Conservation (phyloP, 2,888 invertebrate genomes). For the Ischnura elegans region DNA sequence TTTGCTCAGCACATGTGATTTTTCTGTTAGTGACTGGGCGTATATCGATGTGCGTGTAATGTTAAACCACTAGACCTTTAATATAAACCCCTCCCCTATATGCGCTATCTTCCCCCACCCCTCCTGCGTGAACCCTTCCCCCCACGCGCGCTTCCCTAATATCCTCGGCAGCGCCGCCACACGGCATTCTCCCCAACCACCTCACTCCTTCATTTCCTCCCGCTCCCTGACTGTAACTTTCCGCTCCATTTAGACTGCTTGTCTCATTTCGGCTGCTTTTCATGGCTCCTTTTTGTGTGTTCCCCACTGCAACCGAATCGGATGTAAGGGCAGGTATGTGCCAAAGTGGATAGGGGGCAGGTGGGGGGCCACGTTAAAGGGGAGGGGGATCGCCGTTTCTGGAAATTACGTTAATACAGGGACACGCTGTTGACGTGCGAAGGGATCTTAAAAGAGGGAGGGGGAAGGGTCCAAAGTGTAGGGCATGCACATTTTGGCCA, state of each 20-base stretch:
- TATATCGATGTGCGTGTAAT: no score
- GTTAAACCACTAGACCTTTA: background rate
- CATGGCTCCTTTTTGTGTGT: slow-evolving; percentile 53
- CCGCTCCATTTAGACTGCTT: slow-evolving; percentile 43
- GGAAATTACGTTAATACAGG: no score
- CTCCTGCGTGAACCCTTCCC: background rate
- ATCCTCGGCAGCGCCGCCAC: background rate
- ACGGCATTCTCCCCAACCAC: background rate
- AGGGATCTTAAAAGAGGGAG: no score
- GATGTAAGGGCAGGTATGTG: slow-evolving; percentile 11
- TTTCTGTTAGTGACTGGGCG: no score
- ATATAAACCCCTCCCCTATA: background rate
- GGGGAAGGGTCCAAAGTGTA: no score
- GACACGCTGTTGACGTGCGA: no score
- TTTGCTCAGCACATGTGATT: no score
- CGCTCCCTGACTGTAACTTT: background rate
- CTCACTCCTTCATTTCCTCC: background rate
- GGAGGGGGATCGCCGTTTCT: background rate
- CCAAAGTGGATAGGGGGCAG: background rate
- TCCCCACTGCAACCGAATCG: slow-evolving; percentile 17
- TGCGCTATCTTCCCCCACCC: background rate
- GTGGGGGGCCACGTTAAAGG: background rate
- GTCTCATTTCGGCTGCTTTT: slow-evolving; percentile 48
- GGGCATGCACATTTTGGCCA: no score
- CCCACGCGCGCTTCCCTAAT: background rate